phyloP scores from a whole-genome alignment of 2,113 vertebrate species.

The Budorcas taxicolor region DNA sequence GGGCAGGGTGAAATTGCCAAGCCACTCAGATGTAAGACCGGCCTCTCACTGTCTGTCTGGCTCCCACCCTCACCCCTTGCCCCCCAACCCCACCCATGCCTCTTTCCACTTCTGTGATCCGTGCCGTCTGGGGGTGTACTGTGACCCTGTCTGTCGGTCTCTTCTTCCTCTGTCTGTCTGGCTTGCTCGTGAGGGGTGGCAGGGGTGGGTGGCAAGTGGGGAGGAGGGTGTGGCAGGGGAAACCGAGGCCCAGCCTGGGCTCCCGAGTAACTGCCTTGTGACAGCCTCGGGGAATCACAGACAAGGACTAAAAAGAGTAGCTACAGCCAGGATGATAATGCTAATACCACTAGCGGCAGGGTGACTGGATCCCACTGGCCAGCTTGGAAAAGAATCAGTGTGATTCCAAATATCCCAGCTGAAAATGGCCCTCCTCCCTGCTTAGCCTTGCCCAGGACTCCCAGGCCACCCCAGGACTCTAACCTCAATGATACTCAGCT shows the following conservation, averaged over 20 bases:
- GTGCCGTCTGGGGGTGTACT: slow-evolving; percentile 59
- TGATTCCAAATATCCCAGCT: background rate
- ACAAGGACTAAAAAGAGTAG: background rate
- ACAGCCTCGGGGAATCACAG: background rate
- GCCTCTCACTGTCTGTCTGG: slow-evolving; percentile 75
- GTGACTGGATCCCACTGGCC: background rate
- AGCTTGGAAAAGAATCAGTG: background rate
- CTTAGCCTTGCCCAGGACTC: background rate
- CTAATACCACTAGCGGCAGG: background rate
- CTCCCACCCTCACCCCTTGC: slow-evolving; percentile 40
- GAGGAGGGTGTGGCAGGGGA: background rate
- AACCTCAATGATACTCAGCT: background rate
- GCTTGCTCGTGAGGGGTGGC: slow-evolving; percentile 37
- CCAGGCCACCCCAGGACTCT: background rate
- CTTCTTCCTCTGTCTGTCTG: slow-evolving; percentile 69
- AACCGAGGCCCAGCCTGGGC: background rate
- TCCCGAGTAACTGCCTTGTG: background rate
- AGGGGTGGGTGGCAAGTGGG: background rate
- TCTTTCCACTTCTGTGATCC: slow-evolving; percentile 74
- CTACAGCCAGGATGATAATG: background rate
- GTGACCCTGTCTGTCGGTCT: slow-evolving; percentile 59
- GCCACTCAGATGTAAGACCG: slow-evolving; percentile 86
- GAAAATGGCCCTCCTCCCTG: background rate
- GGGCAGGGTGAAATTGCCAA: slow-evolving; percentile 86
- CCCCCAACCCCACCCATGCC: slow-evolving; percentile 7